Evolutionary conservation across 1,140 invertebrate species (phyloP).

Genomic region (Eufriesea mexicana): DNA sequence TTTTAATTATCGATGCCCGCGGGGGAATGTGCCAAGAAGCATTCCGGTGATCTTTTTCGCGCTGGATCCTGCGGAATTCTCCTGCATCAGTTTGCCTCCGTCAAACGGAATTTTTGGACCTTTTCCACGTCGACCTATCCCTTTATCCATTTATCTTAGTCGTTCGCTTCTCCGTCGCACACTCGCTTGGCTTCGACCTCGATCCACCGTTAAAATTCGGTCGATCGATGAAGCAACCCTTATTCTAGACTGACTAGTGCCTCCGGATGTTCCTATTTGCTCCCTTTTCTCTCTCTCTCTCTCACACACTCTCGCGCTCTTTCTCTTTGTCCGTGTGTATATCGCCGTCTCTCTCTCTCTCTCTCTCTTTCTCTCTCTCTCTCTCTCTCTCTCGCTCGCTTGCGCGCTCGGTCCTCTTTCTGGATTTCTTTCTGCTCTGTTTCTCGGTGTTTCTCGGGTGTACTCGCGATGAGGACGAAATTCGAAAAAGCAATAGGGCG

Average conservation of each 20-base stretch:
- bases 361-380: neutral
- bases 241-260: constrained; percentile 50
- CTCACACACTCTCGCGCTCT: neutral
- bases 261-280: constrained; percentile 47
- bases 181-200: constrained; percentile 66
- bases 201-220: constrained; percentile 66
- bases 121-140: constrained; percentile 7
- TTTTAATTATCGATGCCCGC: neutral
- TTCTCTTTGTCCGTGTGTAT: too few species aligned
- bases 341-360: neutral
- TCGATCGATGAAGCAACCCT: constrained; percentile 68
- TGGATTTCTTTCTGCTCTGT: neutral
- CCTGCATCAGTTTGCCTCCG: neutral
- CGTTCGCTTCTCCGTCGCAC: constrained; percentile 22
- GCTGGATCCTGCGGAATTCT: neutral
- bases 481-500: neutral
- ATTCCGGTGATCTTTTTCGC: neutral
- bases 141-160: constrained; percentile 25
- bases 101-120: neutral
- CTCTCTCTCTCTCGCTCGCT: neutral
- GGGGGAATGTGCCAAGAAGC: neutral
- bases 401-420: fast-evolving
- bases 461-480: constrained; percentile 20
- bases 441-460: neutral
- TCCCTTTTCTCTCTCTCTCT: neutral